These are phyloP conservation scores for Mirza zaza DNA, from an alignment of 2,113 vertebrate species.

Conservation along the genomic window DNA sequence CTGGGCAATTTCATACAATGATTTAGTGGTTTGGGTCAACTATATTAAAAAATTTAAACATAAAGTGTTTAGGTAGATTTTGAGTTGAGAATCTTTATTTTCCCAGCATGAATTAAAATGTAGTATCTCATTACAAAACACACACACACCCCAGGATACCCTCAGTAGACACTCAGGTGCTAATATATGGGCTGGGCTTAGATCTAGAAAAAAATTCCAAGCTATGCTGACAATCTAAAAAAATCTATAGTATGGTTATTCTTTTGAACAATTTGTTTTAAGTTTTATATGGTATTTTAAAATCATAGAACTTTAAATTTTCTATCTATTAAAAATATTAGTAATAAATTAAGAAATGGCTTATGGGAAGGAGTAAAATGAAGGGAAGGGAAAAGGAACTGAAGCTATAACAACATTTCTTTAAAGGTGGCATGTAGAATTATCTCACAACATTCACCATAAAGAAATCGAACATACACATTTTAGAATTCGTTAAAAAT, in stretches of 20 bases:
- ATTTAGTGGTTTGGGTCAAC: conserved; percentile 12
- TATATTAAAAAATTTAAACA: conserved; percentile 5
- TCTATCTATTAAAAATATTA: neutral
- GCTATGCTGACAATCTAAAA: neutral
- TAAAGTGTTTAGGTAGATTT: neutral
- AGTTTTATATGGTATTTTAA: conserved; percentile 35
- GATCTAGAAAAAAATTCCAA: neutral
- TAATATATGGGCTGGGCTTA: neutral
- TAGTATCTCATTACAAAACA: neutral
- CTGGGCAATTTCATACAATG: neutral
- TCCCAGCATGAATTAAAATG: conserved; percentile 18
- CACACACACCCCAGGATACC: neutral
- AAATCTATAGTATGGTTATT: neutral
- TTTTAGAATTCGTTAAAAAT: neutral
- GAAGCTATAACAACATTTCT: neutral
- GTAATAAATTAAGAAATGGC: neutral
- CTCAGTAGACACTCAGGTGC: neutral
- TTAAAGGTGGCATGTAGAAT: neutral
- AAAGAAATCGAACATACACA: neutral
- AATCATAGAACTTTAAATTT: conserved; percentile 20
- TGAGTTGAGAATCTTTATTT: conserved; percentile 33
- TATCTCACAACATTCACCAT: neutral
- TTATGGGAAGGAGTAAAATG: neutral
- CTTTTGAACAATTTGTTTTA: neutral
- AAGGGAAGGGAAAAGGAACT: neutral